Evolutionary conservation across 2,113 vertebrate species (phyloP).

Genomic region (Pygoscelis adeliae): DNA sequence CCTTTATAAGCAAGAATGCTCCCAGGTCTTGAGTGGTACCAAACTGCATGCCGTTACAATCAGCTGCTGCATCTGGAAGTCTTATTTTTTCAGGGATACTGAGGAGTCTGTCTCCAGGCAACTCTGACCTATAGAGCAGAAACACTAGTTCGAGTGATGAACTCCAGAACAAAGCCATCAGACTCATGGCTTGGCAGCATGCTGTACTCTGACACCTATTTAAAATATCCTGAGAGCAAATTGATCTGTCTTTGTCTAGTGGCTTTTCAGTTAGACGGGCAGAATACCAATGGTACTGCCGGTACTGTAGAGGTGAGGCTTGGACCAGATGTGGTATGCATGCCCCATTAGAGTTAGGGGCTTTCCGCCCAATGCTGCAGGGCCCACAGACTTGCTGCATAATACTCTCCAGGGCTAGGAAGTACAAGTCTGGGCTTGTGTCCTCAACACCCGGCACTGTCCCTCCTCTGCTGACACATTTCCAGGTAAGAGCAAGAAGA

Average conservation of each 20-base stretch:
- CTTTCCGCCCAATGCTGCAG: neutral
- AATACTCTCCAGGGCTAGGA: neutral
- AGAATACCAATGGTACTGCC: neutral
- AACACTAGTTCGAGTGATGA: neutral
- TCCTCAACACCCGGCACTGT: neutral
- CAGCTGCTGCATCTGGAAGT: neutral
- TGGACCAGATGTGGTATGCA: neutral
- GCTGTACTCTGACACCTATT: neutral
- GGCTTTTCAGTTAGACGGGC: neutral
- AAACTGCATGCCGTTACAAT: neutral
- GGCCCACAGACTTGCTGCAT: neutral
- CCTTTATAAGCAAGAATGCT: neutral
- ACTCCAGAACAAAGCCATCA: neutral
- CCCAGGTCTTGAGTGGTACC: neutral
- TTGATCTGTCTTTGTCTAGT: neutral
- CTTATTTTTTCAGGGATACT: neutral
- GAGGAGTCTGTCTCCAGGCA: neutral
- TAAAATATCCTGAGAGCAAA: neutral
- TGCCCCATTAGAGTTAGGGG: neutral
- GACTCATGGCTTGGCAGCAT: neutral
- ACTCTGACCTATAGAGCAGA: neutral
- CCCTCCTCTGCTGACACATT: neutral
- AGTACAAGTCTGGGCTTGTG: neutral
- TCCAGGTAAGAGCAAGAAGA: neutral
- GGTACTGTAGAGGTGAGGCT: neutral